phyloP scores from a whole-genome alignment of 2,113 vertebrate species.

The Gymnobelideus leadbeateri region DNA sequence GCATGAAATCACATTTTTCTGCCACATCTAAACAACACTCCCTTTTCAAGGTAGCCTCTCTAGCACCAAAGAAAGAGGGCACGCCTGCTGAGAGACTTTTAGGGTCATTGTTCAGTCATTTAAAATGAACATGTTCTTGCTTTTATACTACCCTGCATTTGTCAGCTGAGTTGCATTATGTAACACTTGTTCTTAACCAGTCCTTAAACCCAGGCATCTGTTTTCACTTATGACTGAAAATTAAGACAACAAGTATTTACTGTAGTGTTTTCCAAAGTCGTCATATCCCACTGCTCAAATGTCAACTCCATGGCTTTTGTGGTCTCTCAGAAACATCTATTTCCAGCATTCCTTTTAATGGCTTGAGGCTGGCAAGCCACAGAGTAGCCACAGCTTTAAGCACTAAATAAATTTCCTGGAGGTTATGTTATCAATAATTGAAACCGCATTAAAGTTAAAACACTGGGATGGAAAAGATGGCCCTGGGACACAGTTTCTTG shows the following conservation, averaged over 20 bases:
- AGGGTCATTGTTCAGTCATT: slow-evolving; percentile 64
- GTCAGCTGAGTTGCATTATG: slow-evolving; percentile 64
- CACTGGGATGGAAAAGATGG: slow-evolving; percentile 40
- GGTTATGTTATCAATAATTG: slow-evolving; percentile 39
- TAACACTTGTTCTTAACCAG: slow-evolving; percentile 74
- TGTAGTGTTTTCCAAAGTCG: slow-evolving; percentile 60
- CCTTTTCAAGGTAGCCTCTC: neutral
- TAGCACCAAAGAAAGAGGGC: neutral
- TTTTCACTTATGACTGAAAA: slow-evolving; percentile 82
- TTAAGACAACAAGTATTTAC: slow-evolving; percentile 79
- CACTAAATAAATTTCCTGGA: slow-evolving; percentile 66
- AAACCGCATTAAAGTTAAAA: slow-evolving; percentile 58
- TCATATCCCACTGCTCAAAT: slow-evolving; percentile 48
- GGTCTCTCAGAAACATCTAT: slow-evolving; percentile 46
- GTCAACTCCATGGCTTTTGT: slow-evolving; percentile 57
- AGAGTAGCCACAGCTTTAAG: slow-evolving; percentile 57
- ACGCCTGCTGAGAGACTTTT: slow-evolving; percentile 40
- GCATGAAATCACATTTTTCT: slow-evolving; percentile 23
- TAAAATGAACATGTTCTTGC: slow-evolving; percentile 57
- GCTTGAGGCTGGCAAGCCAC: slow-evolving; percentile 43
- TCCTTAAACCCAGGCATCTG: slow-evolving; percentile 77
- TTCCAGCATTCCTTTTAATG: slow-evolving; percentile 54
- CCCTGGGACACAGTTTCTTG: slow-evolving; percentile 52
- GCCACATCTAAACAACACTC: slow-evolving; percentile 29
- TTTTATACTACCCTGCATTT: slow-evolving; percentile 65